Conservation (phyloP, 2,113 vertebrate species). For the Apodemus speciosus region DNA sequence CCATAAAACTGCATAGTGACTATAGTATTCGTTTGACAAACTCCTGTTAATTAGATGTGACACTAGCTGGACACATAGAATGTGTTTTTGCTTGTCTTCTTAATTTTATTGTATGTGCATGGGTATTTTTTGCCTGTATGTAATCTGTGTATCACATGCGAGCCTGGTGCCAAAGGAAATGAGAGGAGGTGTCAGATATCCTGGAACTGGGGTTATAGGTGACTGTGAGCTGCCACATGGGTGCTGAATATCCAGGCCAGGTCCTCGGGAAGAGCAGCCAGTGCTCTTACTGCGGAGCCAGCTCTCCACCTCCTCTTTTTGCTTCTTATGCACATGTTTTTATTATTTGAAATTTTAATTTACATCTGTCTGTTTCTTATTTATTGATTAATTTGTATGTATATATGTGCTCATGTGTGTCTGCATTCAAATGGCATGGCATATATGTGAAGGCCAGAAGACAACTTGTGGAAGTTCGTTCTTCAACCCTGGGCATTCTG, state of each 20-base stretch:
- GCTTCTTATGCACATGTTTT: neutral
- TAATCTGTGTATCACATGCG: neutral
- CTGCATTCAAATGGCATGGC: neutral
- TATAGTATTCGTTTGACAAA: constrained; percentile 31
- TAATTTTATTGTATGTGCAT: neutral
- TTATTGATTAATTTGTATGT: neutral
- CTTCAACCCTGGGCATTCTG: neutral
- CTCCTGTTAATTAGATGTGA: neutral
- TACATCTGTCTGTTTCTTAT: neutral
- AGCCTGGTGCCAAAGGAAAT: neutral
- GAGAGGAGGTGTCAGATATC: neutral
- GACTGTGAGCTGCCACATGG: neutral
- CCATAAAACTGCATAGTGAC: neutral
- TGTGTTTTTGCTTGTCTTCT: neutral
- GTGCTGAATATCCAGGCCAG: neutral
- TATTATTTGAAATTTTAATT: neutral
- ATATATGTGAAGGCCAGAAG: neutral
- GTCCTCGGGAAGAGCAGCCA: neutral
- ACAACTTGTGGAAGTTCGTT: neutral
- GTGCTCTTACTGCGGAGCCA: neutral
- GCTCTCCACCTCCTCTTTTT: neutral
- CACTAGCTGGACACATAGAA: neutral
- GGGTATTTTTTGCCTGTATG: neutral
- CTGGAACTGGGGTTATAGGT: neutral
- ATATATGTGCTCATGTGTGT: neutral